Conservation (phyloP, 1,140 invertebrate species). For the Drosophila biarmipes region DNA sequence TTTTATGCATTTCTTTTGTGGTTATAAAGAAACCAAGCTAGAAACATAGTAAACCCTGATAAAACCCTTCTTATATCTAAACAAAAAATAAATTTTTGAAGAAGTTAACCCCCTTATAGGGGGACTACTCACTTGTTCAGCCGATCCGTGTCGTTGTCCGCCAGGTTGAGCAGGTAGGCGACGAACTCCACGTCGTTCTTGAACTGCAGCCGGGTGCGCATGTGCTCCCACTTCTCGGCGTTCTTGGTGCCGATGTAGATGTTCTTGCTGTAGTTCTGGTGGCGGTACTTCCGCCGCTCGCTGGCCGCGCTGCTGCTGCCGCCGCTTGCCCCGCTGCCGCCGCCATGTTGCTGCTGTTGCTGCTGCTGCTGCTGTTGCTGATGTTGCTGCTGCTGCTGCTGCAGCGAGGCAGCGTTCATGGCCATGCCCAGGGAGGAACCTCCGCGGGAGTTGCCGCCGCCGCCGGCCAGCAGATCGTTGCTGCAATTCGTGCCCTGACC, state of each 20-base stretch:
- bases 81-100: too few species aligned
- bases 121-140: constrained; percentile 79
- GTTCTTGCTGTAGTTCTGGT: constrained; percentile 84
- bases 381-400: constrained; percentile 33
- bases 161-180: constrained; percentile 84
- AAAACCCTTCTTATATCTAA: too few species aligned
- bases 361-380: constrained; percentile 46
- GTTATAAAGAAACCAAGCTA: too few species aligned
- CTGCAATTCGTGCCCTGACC: constrained; percentile 23
- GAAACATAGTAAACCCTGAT: too few species aligned
- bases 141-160: constrained; percentile 84
- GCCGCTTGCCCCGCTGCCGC: constrained; percentile 21
- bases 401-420: background rate
- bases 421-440: constrained; percentile 4
- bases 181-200: constrained; percentile 85
- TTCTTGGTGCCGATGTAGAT: constrained; percentile 85
- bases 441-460: constrained; percentile 10
- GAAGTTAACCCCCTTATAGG: too few species aligned
- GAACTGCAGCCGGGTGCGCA: constrained; percentile 81
- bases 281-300: constrained; percentile 78
- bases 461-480: constrained; percentile 24
- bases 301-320: constrained; percentile 61
- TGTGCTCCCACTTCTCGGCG: constrained; percentile 85
- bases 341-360: constrained; percentile 27
- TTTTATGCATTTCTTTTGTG: too few species aligned